phyloP scores from a whole-genome alignment of 2,797 vertebrate species.

The Jordanella pulchra region DNA sequence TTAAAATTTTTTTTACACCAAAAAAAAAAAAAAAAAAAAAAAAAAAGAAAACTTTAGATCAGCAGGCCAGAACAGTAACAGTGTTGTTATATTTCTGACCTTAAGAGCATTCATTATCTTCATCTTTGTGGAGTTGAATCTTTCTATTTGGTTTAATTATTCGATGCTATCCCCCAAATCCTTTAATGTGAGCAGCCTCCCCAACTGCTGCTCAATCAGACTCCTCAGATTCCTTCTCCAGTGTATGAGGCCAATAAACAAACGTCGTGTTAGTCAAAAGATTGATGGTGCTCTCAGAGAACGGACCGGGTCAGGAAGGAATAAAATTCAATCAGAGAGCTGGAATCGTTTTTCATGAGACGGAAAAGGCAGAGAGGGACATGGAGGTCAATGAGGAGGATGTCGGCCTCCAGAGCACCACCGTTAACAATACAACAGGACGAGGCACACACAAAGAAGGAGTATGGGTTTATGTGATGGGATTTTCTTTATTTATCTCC shows the following conservation, averaged over 20 bases:
- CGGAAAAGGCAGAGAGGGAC: constrained; percentile 82
- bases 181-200: constrained; percentile 9
- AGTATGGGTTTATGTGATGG: not conserved
- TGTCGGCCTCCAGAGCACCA: constrained; percentile 76
- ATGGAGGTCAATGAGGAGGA: constrained; percentile 82
- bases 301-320: constrained; percentile 88
- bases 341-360: constrained; percentile 88
- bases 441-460: constrained; percentile 40
- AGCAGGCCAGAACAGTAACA: not conserved
- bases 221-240: constrained; percentile 83
- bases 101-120: too few relatives aligned
- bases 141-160: not conserved
- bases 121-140: not conserved
- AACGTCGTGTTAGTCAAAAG: constrained; percentile 89
- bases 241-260: constrained; percentile 85
- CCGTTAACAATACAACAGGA: constrained; percentile 74
- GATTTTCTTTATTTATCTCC: not conserved
- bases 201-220: constrained; percentile 63
- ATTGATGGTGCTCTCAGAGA: constrained; percentile 87
- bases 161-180: constrained; percentile 6
- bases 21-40: not conserved
- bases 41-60: not conserved
- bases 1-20: not conserved
- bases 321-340: constrained; percentile 88
- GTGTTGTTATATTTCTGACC: not conserved